phyloP scores from a whole-genome alignment of 1,140 invertebrate genomes.

The Drosophila jambulina region DNA sequence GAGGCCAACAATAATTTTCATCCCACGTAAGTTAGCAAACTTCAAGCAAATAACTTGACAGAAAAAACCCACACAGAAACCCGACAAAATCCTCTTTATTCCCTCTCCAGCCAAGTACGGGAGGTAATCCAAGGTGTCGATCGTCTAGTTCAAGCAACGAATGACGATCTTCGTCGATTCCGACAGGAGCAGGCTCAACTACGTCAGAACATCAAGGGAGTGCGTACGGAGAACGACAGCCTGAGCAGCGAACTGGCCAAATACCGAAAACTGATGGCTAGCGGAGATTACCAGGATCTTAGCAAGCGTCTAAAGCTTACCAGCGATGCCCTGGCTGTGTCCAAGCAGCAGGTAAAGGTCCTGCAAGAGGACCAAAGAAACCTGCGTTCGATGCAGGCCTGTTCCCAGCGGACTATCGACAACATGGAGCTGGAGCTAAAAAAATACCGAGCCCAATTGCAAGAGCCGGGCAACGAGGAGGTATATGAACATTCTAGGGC shows the following conservation, averaged over 20 bases:
- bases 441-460: conserved; percentile 61
- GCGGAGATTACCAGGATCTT: conserved; percentile 24
- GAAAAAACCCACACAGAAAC: background rate
- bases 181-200: conserved; percentile 42
- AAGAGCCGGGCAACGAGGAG: conserved; percentile 25
- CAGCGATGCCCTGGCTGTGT: conserved; percentile 54
- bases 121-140: conserved; percentile 55
- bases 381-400: conserved; percentile 46
- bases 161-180: conserved; percentile 55
- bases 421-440: conserved; percentile 70
- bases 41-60: background rate
- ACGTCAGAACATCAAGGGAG: conserved; percentile 29
- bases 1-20: conserved; percentile 30
- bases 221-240: conserved; percentile 59
- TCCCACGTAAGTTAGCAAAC: conserved; percentile 32
- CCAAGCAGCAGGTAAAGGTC: conserved; percentile 57
- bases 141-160: conserved; percentile 46
- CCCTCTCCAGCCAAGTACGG: conserved; percentile 9
- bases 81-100: background rate
- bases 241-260: conserved; percentile 37
- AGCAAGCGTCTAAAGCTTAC: conserved; percentile 39
- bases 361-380: conserved; percentile 56
- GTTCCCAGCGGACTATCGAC: conserved; percentile 59
- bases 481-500: conserved; percentile 12
- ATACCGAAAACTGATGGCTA: conserved; percentile 12